These are phyloP conservation scores for Narcine bancroftii DNA, from an alignment of 2,113 vertebrate species.

Conservation along the genomic window DNA sequence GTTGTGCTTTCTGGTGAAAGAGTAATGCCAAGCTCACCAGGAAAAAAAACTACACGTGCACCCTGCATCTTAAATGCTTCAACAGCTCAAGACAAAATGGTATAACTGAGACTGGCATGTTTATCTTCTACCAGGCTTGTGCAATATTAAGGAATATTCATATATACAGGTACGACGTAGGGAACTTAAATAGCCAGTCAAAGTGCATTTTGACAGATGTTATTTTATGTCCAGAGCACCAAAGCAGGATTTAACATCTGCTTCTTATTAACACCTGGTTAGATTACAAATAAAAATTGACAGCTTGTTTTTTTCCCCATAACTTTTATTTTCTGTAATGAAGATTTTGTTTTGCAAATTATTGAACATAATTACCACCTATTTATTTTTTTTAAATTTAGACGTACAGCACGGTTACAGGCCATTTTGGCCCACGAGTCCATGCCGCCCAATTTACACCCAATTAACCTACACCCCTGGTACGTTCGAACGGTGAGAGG, in stretches of 20 bases:
- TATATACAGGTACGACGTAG: not conserved
- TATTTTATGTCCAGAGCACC: not conserved
- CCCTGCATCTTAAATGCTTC: not conserved
- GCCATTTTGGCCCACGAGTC: too few relatives aligned
- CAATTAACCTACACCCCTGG: too few relatives aligned
- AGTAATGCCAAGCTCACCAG: not conserved
- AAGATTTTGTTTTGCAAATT: not conserved
- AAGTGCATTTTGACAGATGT: not conserved
- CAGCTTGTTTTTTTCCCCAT: not conserved
- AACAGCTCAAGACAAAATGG: not conserved
- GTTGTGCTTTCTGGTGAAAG: not conserved
- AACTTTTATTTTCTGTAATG: constrained; percentile 11
- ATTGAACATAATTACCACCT: not conserved
- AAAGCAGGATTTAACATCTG: not conserved
- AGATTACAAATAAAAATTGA: constrained; percentile 6
- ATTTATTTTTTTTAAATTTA: too few relatives aligned
- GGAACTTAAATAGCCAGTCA: not conserved
- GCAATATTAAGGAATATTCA: not conserved
- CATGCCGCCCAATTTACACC: too few relatives aligned
- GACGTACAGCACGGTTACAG: too few relatives aligned
- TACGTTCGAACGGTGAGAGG: too few relatives aligned
- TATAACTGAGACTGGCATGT: not conserved
- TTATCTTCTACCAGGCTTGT: constrained; percentile 11
- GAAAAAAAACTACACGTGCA: not conserved
- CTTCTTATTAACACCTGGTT: constrained; percentile 18